These are phyloP conservation scores for Columba guinea DNA, from an alignment of 2,797 vertebrate genomes.

Conservation along the genomic window DNA sequence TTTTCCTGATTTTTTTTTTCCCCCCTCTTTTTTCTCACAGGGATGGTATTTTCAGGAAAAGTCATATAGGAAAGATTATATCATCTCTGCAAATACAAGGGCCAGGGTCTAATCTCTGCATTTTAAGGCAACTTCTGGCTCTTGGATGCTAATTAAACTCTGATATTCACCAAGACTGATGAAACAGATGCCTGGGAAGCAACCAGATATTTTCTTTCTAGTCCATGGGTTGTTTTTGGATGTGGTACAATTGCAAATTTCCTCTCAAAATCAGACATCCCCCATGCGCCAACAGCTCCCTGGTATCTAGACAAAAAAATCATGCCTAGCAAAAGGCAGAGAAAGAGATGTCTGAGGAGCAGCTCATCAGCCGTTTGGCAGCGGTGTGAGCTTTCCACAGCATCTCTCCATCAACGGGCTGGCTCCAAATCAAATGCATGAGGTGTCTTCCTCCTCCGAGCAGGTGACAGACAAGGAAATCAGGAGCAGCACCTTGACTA, in stretches of 20 bases:
- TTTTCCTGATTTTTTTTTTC: background rate
- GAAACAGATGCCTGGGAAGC: background rate
- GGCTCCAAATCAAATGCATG: accelerated
- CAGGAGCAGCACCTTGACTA: background rate
- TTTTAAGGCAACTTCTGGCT: background rate
- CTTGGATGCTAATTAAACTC: background rate
- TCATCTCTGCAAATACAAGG: background rate
- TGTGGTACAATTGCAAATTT: background rate
- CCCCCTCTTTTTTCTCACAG: background rate
- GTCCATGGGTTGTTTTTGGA: accelerated
- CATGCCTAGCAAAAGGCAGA: background rate
- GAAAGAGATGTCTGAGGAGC: background rate
- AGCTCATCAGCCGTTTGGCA: background rate
- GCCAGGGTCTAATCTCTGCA: background rate
- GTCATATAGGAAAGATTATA: background rate
- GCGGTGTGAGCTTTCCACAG: accelerated
- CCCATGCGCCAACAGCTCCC: accelerated
- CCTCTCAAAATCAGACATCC: background rate
- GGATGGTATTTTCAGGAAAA: background rate
- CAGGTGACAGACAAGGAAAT: background rate
- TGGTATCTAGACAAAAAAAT: background rate
- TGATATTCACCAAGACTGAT: background rate
- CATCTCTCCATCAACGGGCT: background rate
- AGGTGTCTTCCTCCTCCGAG: background rate
- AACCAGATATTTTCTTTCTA: background rate